Base-by-base conservation (phyloP, 2,888 invertebrate genomes). In the Heliothis peltigera region DNA sequence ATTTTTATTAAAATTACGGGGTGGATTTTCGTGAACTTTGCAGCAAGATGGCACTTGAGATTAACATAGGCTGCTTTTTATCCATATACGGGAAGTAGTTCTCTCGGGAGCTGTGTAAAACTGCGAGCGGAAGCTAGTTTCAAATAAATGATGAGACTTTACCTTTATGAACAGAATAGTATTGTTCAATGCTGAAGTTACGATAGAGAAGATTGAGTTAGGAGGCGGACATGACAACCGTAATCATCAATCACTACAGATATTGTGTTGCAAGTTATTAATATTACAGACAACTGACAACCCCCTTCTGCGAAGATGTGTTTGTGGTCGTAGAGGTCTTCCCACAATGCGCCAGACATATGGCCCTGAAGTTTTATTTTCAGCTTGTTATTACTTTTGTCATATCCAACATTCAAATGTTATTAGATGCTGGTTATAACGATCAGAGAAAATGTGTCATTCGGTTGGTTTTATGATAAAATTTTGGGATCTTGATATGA, bases 221-320 rank as follows among this genome's bases (percentile, higher is more conserved):
- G 22, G 5, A 46, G 44, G 21, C 48, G 28, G 64, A 64, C 19
- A 22, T 49, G 28, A n/a, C 28, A 44, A 39, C 67, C 44, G 32
- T 66, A 35, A 21, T 25, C 72, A 68, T 68, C 51, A 42, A 74
- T 74, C 74, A 73, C 25, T 4, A 46, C 44, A 51, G 44, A 63
- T 52, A 64, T 46, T 66, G 39, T 73, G 67, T 51, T 54, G 44
- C 48, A 43, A 54, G 55, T 66, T 73, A 74, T 73, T 68, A 68
- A 68, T 68, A 66, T 73, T 55, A 42, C 56, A 46, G 67, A 51
- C 74, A 51, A 66, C n/a, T n/a, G n/a, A n/a, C n/a, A n/a, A 8
- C 49, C 19, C 48, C 8, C 5, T 44, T 39, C 66, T 19, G 5
- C 28, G 44, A 39, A 64, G 43, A 65, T 35, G 32, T 68, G 74